Base-by-base conservation (phyloP, 2,113 vertebrate genomes). In the Lipotes vexillifer region DNA sequence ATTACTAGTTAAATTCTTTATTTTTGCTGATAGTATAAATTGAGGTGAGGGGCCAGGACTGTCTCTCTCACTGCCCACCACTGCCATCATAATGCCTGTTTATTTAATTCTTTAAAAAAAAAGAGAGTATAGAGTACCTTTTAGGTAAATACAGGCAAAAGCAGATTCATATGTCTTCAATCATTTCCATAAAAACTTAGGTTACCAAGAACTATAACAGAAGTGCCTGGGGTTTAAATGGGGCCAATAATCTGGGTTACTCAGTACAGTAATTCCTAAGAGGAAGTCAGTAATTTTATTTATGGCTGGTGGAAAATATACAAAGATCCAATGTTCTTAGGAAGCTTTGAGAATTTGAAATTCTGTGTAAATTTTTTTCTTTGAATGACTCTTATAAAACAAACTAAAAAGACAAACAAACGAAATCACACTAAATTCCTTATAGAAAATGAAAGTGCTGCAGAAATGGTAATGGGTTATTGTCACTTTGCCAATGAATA, bases 111-210 rank as follows among this genome's bases (percentile, higher is more conserved):
- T 63, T 46, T 49, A 14, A 11, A 52, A 81, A 23, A 55, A 68
- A 61, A 41, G 10, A 55, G 77, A 15, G 49, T 82, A 83, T 72
- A 74, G 68, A 84, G 68, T 83, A 68, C 11, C 33, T 49, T 61
- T 94, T 94, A 93, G 63, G 49, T 84, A 94, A 94, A 69, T 57
- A 80, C 65, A 88, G n/a, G 46, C 46, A 96, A 93, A 90, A 90
- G 41, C 77, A 93, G 96, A 94, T 87, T 80, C 88, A 41, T 65
- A 83, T 92, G 88, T 86, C 52, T 96, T 95, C 72, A 72, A 36
- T 97, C 92, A 93, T 96, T n/a, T 66, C 41, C 46, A 55, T 93
- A 55, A 91, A 97, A 92, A 71, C 38, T 41, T n/a, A 93, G 66
- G 92, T 93, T 69, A 93, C 57, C 78, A 86, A 49, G 46, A 85